phyloP scores from a whole-genome alignment of 1,140 invertebrate species.

The Drosophila ficusphila region DNA sequence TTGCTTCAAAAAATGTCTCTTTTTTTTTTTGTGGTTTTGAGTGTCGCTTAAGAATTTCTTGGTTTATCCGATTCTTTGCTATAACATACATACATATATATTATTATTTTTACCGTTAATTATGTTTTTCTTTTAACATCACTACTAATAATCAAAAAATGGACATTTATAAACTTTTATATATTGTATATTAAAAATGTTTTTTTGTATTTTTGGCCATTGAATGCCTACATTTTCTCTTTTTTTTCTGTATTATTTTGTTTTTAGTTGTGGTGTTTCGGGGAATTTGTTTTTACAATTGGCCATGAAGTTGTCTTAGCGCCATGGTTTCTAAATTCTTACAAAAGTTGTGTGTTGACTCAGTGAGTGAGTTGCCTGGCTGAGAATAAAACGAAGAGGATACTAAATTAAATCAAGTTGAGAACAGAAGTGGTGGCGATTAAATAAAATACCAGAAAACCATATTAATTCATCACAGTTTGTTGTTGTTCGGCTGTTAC shows the following conservation, averaged over 20 bases:
- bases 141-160: conserved; percentile 83
- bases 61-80: conserved; percentile 48
- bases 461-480: conserved; percentile 75
- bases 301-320: conserved; percentile 63
- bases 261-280: conserved; percentile 21
- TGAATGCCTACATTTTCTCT: conserved; percentile 29
- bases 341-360: conserved; percentile 24
- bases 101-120: conserved; percentile 67
- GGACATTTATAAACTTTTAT: conserved; percentile 81
- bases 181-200: conserved; percentile 72
- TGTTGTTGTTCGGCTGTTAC: conserved; percentile 67
- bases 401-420: neutral
- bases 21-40: conserved; percentile 9
- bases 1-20: too few species aligned
- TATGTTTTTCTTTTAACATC: conserved; percentile 65
- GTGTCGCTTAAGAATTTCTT: conserved; percentile 17
- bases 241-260: conserved; percentile 5
- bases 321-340: conserved; percentile 43
- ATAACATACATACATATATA: conserved; percentile 68
- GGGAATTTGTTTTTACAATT: conserved; percentile 44
- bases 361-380: conserved; percentile 13
- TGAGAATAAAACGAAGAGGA: conserved; percentile 12
- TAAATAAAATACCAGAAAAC: conserved; percentile 39
- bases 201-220: conserved; percentile 33
- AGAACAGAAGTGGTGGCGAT: conserved; percentile 7